Conservation (phyloP, 2,888 invertebrate species). For the Elegia similella region DNA sequence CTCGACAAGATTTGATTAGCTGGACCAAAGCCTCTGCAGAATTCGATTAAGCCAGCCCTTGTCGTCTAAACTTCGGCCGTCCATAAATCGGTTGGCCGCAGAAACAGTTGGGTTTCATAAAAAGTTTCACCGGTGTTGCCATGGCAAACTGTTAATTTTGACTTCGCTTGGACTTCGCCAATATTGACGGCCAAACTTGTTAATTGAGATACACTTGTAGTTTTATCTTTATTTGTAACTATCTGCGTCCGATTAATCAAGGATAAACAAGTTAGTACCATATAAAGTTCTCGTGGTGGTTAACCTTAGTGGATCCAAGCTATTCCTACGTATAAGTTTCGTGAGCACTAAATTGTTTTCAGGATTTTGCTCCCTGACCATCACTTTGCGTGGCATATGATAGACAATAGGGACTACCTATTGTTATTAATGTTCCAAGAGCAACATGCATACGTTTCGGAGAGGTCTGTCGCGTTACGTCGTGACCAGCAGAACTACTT, state of each 20-base stretch:
- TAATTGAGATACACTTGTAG: neutral
- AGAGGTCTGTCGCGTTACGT: no score
- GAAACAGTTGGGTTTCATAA: conserved; percentile 35
- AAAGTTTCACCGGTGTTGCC: conserved; percentile 28
- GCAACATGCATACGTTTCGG: no score
- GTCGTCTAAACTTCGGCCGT: conserved; percentile 37
- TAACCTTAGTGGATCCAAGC: no score
- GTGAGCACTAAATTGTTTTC: no score
- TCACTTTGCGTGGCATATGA: no score
- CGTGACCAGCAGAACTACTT: no score
- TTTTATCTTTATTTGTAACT: neutral
- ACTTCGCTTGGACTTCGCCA: conserved; percentile 24
- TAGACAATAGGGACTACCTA: no score
- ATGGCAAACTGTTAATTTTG: conserved; percentile 25
- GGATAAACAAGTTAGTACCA: neutral
- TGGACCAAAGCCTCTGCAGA: conserved; percentile 36
- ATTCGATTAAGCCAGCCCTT: conserved; percentile 47
- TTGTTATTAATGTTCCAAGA: no score
- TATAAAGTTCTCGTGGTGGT: no score
- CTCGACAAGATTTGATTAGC: conserved; percentile 42
- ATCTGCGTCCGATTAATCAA: neutral
- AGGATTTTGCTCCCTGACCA: no score
- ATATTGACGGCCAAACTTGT: conserved; percentile 16
- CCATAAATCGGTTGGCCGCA: conserved; percentile 42
- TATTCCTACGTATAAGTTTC: no score